Percentiles rank a stretch among this genome's conserved stretches.
phyloP scores from a whole-genome alignment of 1,140 invertebrate species.

The Sinella curviseta region DNA sequence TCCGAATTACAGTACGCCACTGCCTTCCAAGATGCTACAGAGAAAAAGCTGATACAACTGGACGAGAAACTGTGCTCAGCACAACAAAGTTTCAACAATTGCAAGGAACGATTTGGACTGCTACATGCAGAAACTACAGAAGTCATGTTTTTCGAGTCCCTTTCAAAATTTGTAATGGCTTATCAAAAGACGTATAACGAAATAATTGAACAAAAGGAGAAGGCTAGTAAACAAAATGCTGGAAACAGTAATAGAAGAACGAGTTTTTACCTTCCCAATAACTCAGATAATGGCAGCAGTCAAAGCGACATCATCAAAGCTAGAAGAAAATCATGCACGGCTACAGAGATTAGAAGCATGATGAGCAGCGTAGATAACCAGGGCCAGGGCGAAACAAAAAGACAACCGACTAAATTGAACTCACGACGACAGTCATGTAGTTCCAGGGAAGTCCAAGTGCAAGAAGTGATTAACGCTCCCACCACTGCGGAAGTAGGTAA shows the following conservation, averaged over 20 bases:
- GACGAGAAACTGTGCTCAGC: background rate
- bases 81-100: background rate
- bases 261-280: background rate
- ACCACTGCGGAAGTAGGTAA: too few relatives aligned
- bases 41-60: background rate
- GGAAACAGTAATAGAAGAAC: background rate
- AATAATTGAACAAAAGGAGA: background rate
- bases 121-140: background rate
- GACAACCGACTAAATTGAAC: too few relatives aligned
- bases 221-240: background rate
- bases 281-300: background rate
- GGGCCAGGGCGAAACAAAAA: too few relatives aligned
- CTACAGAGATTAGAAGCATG: too few relatives aligned
- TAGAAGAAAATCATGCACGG: too few relatives aligned
- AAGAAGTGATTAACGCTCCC: too few relatives aligned
- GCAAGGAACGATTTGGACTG: background rate
- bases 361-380: too few relatives aligned
- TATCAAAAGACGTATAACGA: background rate
- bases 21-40: too few relatives aligned
- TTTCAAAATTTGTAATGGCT: background rate
- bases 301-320: too few relatives aligned
- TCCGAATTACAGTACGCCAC: too few relatives aligned
- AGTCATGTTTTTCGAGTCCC: background rate
- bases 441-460: too few relatives aligned
- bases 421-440: too few relatives aligned